Base-by-base conservation (phyloP, 1,140 invertebrate species). In the Linepithema humile region DNA sequence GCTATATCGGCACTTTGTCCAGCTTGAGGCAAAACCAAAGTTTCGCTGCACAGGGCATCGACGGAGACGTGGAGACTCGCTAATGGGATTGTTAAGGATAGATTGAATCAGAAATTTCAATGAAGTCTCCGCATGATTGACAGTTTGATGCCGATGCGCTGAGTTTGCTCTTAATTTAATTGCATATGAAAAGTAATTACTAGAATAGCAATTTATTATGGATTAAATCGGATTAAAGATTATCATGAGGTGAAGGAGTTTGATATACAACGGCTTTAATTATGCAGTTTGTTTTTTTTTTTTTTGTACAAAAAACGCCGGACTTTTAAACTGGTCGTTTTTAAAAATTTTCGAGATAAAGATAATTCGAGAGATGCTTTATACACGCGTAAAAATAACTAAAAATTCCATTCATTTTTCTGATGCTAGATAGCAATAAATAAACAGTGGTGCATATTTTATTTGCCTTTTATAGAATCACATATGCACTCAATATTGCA, bases 41-140 rank as follows among this genome's bases (percentile, higher is more conserved):
- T 80, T 80, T 69, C 75, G 17, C 23, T 17, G 48, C 23, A 23
- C 64, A 12, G 35, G 17, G 26, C 55, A 80, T 80, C 64, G 64
- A 70, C 43, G 65, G 29, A 48, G 43, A 69, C 35, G 62, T 29
- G 48, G 64, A 38, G 64, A 43, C 48, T 80, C 64, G 23, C 64
- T 80, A 80, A 80, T 80, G 64, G 75, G 75, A 80, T 80, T 80
- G 75, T 80, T 80, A 80, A 69, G 75, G 75, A 80, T 80, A 80
- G 38, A 80, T 80, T 43, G 75, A 80, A 69, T 69, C 48, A 35
- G 35, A 26, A 70, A 80, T 80, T 69, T 80, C 64, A 57, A 80
- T 7, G 3, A 69, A 69, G 38, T 69, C 48, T 10, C 12, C 26
- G 64, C 75, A 12, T 50, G 75, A 80, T 78, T 69, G 75, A 78